Evolutionary conservation across 2,888 invertebrate genomes (phyloP).

Genomic region (Ennomos quercinarius): DNA sequence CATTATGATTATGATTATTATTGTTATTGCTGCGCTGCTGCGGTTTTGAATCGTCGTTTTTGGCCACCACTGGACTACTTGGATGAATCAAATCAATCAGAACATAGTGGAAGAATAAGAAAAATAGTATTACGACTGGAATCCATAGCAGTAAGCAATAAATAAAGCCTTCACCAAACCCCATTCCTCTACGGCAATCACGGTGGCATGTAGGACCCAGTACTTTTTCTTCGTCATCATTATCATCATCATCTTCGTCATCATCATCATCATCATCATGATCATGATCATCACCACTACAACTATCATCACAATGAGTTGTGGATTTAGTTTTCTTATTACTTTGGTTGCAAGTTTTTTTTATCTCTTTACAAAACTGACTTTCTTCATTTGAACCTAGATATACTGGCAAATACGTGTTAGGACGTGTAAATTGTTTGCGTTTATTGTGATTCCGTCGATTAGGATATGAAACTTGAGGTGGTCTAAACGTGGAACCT

Average conservation of each 20-base stretch:
- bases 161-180: conserved; percentile 57
- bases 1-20: conserved; percentile 19
- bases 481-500: not conserved
- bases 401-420: not conserved
- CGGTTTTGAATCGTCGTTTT: not conserved
- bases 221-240: conserved; percentile 29
- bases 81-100: conserved; percentile 45
- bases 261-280: not conserved
- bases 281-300: not conserved
- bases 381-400: not conserved
- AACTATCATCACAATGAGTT: no score
- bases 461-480: not conserved
- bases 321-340: no score
- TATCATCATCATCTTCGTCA: not conserved
- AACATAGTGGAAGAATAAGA: conserved; percentile 57
- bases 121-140: conserved; percentile 55
- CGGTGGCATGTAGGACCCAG: not conserved
- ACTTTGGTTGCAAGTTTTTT: not conserved
- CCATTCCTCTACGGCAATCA: conserved; percentile 44
- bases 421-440: not conserved
- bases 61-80: not conserved
- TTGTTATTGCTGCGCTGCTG: not conserved
- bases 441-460: not conserved
- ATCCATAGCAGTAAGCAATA: conserved; percentile 66
- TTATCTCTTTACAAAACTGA: not conserved